Conservation (phyloP, 2,888 invertebrate species). For the Cistogaster globosa region DNA sequence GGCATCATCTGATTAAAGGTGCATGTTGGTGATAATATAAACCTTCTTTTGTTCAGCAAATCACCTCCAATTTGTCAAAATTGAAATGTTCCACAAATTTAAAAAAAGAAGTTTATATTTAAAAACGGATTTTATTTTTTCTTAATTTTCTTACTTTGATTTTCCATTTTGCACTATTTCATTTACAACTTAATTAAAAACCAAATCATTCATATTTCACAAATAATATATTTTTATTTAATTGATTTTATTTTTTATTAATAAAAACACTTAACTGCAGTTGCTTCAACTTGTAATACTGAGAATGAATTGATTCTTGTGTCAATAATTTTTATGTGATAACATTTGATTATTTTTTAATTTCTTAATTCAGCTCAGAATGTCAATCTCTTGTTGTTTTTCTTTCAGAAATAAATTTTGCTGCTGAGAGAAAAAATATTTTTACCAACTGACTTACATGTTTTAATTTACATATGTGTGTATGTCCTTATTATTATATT, state of each 20-base stretch:
- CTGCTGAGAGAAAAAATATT: no score
- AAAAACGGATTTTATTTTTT: no score
- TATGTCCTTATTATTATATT: no score
- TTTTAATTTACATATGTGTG: no score
- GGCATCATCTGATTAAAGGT: no score
- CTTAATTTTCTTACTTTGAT: neutral
- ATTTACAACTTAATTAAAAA: neutral
- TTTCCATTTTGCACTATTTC: neutral
- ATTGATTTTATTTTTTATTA: constrained; percentile 2
- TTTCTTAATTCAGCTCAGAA: constrained; percentile 7
- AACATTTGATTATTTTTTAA: constrained; percentile 2
- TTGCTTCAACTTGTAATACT: constrained; percentile 34
- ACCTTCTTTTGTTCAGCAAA: no score
- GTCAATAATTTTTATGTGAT: constrained; percentile 22
- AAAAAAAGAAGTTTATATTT: no score
- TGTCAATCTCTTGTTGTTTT: constrained; percentile 1
- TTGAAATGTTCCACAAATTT: no score
- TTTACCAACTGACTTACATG: no score
- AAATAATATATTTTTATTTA: neutral
- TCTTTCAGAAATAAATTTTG: neutral
- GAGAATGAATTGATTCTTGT: constrained; percentile 4
- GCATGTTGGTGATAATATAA: no score
- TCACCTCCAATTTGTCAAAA: no score
- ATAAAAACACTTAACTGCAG: neutral
- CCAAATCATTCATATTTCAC: neutral